Evolutionary conservation across 1,140 invertebrate species (phyloP).

Genomic region (Cotesia glomerata): DNA sequence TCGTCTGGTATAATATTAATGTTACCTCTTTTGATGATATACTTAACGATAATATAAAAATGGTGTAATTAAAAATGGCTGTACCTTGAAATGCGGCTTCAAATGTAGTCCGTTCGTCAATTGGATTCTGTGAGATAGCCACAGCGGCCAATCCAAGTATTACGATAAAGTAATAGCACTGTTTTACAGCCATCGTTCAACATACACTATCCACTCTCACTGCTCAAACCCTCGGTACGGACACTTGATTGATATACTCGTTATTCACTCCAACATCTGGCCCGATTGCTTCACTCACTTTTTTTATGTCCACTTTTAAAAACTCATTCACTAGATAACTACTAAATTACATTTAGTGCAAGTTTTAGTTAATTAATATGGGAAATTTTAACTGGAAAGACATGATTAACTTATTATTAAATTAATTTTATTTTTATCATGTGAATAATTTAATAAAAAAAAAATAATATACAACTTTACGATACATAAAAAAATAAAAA

Average conservation of each 20-base stretch:
- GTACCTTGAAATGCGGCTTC: conserved; percentile 69
- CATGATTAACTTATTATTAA: too few species aligned
- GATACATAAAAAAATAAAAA: too few species aligned
- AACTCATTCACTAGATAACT: background rate
- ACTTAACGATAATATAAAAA: background rate
- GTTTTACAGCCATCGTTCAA: conserved; percentile 41
- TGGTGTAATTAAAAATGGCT: too few species aligned
- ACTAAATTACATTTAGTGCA: background rate
- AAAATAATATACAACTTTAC: too few species aligned
- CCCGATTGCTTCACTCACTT: background rate
- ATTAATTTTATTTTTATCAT: too few species aligned
- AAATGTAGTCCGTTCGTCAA: conserved; percentile 61
- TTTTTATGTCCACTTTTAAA: background rate
- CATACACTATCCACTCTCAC: conserved; percentile 16
- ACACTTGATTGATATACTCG: conserved; percentile 16
- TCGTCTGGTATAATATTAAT: too few species aligned
- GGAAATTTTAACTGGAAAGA: too few species aligned
- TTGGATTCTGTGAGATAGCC: conserved; percentile 48
- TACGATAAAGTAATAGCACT: conserved; percentile 48
- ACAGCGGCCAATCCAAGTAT: conserved; percentile 46
- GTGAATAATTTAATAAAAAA: too few species aligned
- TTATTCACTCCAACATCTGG: conserved; percentile 6
- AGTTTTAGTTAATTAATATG: too few species aligned
- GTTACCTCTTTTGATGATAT: background rate
- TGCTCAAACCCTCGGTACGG: background rate